These are phyloP conservation scores for Coenobita brevimanus DNA, from an alignment of 1,140 invertebrate species.

Conservation along the genomic window DNA sequence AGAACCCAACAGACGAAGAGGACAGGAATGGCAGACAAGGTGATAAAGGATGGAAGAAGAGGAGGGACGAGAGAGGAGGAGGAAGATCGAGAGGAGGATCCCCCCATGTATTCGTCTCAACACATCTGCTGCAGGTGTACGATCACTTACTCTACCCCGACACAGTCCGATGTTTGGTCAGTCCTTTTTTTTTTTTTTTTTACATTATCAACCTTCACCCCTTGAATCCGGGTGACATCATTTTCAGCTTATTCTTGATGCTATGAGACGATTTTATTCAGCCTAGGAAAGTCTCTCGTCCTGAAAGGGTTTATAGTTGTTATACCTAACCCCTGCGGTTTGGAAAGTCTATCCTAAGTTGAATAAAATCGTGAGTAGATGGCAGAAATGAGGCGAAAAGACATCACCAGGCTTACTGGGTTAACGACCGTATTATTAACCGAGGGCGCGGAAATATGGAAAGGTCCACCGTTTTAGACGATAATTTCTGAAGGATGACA, in stretches of 20 bases:
- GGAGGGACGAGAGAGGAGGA: constrained; percentile 7
- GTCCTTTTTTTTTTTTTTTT: neutral
- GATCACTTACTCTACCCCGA: constrained; percentile 74
- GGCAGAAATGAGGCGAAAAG: no score
- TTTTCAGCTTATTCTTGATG: neutral
- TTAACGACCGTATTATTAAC: no score
- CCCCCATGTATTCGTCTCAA: constrained; percentile 85
- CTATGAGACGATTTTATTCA: neutral
- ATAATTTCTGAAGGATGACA: no score
- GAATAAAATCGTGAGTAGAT: no score
- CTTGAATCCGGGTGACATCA: neutral
- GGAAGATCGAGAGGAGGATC: constrained; percentile 73
- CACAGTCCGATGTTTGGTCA: constrained; percentile 50
- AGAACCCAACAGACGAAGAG: neutral
- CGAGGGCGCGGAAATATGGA: no score
- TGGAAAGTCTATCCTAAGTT: no score
- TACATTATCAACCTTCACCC: neutral
- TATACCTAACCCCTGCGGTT: neutral
- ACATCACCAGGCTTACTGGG: no score
- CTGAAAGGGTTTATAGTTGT: neutral
- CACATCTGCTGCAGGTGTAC: constrained; percentile 82
- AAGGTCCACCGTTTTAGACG: no score
- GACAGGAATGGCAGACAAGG: neutral
- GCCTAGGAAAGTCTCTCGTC: no score
- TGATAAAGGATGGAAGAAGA: neutral